Base-by-base conservation (phyloP, 2,797 vertebrate species). In the Muraenolepis orangiensis region DNA sequence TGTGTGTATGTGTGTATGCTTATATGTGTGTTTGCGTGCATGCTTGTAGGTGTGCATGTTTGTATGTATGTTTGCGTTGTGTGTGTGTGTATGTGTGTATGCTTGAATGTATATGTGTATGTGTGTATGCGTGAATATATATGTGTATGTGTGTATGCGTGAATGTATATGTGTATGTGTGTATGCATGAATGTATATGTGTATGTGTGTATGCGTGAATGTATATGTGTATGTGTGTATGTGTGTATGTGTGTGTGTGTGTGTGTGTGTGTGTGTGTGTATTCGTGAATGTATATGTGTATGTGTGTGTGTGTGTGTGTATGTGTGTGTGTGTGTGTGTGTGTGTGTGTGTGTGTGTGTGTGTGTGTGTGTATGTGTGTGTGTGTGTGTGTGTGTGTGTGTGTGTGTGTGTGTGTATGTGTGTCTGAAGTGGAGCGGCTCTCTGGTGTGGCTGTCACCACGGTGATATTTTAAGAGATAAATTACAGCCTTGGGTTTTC, bases 401-500 rank as follows among this genome's bases (percentile, higher is more conserved):
- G 8, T 28, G 7, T 66, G 8, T 40, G 16, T 85, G 84, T 86
- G 89, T 79, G 87, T 83, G 85, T 16, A 4, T 2, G 46, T 81
- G 6, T 51, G 46, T 18, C 46, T 7, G 82, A 90, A 87, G 81
- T 78, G 76, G 78, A 89, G 80, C 76, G 32, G 70, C 85, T 89
- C 80, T 83, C 78, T 80, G 73, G 84, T 81, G 80, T 64, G 40
- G 77, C 76, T 91, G 86, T 90, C 87, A 86, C 74, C 71, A 85
- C 87, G 86, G 85, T 90, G 87, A 90, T 90, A 84, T 91, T 90
- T 89, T 78, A 71, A 76, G 83, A 88, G 88, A 92, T 90, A 88
- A 91, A 92, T 91, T 87, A 83, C 83, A 81, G 51, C 75, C 77
- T 72, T 74, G 89, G 87, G 83, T 79, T 87, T 76, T 78, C 80